Base-by-base conservation (phyloP, 2,888 invertebrate genomes). In the Cerastoderma edule region DNA sequence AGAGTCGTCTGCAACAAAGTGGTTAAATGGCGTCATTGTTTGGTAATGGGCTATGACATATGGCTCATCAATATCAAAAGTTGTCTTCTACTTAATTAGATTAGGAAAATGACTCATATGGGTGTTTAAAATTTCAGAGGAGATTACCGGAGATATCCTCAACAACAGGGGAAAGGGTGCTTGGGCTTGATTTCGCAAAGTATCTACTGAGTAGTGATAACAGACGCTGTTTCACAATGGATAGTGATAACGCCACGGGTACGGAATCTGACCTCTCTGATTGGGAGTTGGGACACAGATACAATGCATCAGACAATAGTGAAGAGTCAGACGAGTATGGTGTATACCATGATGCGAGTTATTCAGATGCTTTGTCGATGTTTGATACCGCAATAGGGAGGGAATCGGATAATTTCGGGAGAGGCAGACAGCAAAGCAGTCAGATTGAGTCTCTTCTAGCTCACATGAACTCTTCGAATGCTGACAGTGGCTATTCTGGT, bases 261-360 rank as follows among this genome's bases (percentile, higher is more conserved):
- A 84, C 85, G 27, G 86, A 86, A 48, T 85, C 87, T 0, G 87
- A 87, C 54, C 75, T 83, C 16, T 87, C 87, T 4, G 87, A 87
- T 57, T 81, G 83, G 76, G 86, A 86, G n/a, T 79, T 75, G 33
- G 65, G 66, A 8, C 80, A 82, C 39, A 78, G 75, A 57, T 67
- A 64, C 13, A 33, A 71, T 10, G 65, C 66, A 16, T 75, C 80
- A 10, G 75, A 81, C 46, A 57, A 76, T 53, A 79, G 82, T 48
- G 82, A 78, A 54, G 79, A 75, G 30, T 78, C 79, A 6, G 82
- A 82, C 54, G 79, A 82, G 10, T 74, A 76, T 68, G 78, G 75
- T 5, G 67, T 77, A 19, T 79, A 82, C 64, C 77, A 76, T 48
- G 79, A 70, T 39, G 65, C 68, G n/a, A 56, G 54, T 65, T 32